Evolutionary conservation across 2,113 vertebrate genomes (phyloP), one percentile per base, ranked within the genome.

Genomic region (Pteropus alecto): DNA sequence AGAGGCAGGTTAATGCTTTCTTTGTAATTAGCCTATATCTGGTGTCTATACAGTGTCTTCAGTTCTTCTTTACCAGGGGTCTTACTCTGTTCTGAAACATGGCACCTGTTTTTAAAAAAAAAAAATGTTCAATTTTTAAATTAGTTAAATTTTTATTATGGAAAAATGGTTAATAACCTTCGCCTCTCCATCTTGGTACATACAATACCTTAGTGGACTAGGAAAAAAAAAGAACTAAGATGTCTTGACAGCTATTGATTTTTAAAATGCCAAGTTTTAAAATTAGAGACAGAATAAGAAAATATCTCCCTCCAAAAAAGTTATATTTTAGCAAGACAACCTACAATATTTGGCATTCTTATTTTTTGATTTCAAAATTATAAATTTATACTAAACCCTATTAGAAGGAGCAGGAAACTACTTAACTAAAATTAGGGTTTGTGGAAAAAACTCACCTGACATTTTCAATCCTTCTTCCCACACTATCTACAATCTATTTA

Each of bases 1-100:
- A 99, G 99, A 99, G 99, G 99, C 99, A 99, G 98, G 99, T 99
- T 99, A 99, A 99, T 99, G 99, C 98, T 99, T 99, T 99, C 99
- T 99, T 79, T 99, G 98, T 99, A 99, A 97, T 99, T 98, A 98
- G 98, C 98, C 98, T 99, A 98, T 99, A 98, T 99, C 76, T 97
- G 98, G 71, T 97, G 98, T 98, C 98, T 98, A 98, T 98, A 98
- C 90, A 97, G 87, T 98, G 90, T 98, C 98, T 98, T 98, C 98
- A 99, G 98, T 98, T 99, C 98, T 99, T 98, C 90, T 99, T 98
- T 98, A 98, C 97, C 96, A 98, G 98, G 90, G 96, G 98, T 98
- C 98, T 99, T 99, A 98, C 97, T 99, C 98, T 98, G 99, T 98
- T 98, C 98, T 99, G 98, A 98, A 99, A 98, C 99, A 99, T 99